Percentiles rank a stretch among this genome's conserved stretches.
phyloP scores from a whole-genome alignment of 1,140 invertebrate genomes.

The Mercenaria mercenaria region DNA sequence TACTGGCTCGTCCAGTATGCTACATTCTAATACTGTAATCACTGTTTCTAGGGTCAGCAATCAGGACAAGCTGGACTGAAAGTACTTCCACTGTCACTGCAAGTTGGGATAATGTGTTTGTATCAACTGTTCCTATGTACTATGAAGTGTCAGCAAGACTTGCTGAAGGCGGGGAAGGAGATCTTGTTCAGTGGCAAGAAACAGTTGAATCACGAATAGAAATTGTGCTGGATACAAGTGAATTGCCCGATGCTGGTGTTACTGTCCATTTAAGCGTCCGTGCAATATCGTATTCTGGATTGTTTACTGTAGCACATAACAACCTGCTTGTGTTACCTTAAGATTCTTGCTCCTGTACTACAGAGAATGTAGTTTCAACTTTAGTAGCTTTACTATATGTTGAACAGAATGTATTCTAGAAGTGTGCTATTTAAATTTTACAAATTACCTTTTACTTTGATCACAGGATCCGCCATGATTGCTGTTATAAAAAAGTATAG shows the following conservation, averaged over 20 bases:
- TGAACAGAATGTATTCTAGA: too few relatives aligned
- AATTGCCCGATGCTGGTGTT: background rate
- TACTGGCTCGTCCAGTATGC: background rate
- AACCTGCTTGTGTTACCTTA: background rate
- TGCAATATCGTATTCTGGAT: background rate
- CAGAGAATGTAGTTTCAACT: too few relatives aligned
- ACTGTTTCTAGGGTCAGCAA: background rate
- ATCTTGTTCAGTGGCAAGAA: conserved; percentile 33
- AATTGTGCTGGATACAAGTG: background rate
- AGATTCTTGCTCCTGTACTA: too few relatives aligned
- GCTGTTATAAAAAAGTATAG: too few relatives aligned
- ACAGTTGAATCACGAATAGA: background rate
- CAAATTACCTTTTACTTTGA: too few relatives aligned
- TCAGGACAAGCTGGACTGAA: background rate
- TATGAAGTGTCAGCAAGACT: too few relatives aligned
- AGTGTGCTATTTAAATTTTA: too few relatives aligned
- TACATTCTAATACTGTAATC: background rate
- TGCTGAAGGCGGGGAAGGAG: too few relatives aligned
- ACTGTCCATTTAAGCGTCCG: background rate
- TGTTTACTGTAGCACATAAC: background rate
- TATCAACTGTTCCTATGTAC: background rate
- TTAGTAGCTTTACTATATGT: too few relatives aligned
- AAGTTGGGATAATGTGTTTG: background rate
- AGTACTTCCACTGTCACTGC: background rate
- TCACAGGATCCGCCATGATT: too few relatives aligned